These are phyloP conservation scores for Cephus cinctus DNA, from an alignment of 1,140 invertebrate species.

Conservation along the genomic window DNA sequence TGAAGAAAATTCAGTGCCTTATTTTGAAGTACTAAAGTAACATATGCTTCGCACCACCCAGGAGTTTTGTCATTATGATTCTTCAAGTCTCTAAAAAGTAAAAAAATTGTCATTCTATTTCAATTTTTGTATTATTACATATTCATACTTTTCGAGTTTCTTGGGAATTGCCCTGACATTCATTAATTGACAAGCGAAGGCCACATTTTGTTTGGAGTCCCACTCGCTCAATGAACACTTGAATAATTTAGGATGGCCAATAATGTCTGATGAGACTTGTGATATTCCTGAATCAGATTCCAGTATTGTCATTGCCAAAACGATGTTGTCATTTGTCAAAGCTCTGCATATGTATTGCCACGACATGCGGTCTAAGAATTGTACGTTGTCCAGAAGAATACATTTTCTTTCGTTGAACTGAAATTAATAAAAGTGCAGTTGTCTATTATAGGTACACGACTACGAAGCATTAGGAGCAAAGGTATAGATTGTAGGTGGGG, in stretches of 20 bases:
- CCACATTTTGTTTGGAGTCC: conserved; percentile 44
- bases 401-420: conserved; percentile 17
- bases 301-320: conserved; percentile 22
- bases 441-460: too few species aligned
- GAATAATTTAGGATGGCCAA: conserved; percentile 23
- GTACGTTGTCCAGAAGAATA: conserved; percentile 31
- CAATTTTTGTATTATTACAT: neutral
- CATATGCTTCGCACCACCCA: conserved; percentile 29
- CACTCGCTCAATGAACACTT: conserved; percentile 21
- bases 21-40: conserved; percentile 14
- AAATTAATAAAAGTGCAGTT: conserved; percentile 2
- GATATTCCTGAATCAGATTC: conserved; percentile 14
- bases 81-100: neutral
- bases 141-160: conserved; percentile 56
- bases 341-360: conserved; percentile 28
- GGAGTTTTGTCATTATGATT: conserved; percentile 8
- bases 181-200: conserved; percentile 60
- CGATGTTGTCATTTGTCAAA: conserved; percentile 18
- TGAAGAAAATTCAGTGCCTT: conserved; percentile 4
- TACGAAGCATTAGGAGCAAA: too few species aligned
- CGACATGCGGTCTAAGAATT: conserved; percentile 29
- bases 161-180: conserved; percentile 57
- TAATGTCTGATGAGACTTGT: conserved; percentile 13
- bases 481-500: too few species aligned
- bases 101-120: neutral